Base-by-base conservation (phyloP, 2,888 invertebrate genomes). In the Agonopterix arenella region DNA sequence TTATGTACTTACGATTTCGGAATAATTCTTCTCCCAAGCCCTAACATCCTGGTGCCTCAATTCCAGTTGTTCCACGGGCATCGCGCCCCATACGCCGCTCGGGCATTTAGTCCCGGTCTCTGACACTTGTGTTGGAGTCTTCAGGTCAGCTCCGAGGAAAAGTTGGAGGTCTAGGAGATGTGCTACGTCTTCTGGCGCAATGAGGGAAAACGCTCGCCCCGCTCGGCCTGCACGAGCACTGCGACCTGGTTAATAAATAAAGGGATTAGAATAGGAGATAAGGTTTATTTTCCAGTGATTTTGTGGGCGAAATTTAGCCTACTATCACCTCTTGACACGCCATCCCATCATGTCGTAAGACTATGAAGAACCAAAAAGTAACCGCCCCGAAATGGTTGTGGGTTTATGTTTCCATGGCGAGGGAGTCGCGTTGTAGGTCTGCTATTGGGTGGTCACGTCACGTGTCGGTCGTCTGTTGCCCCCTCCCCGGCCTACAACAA, bases 141-240 rank as follows among this genome's bases (percentile, higher is more conserved):
- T 70, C 38, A 94, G 81, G 9, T 91, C 90, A 1, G 98, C 86
- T 40, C 96, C 97, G 47, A 99, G 91, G 81, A 99, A 99, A 57
- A 99, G 89, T 74, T 98, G 97, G 47, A 99, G 89, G 83, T 99
- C 99, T n/a, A 98, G 76, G 5, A 99, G 84, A 78, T 97, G 97
- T 0, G 99, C 94, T 45, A 96, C 90, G 79, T 99, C 99, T 54
- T 99, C 98, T 0, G 95, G 93, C 0, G 95, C 90, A 36, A 99
- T 91, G 41, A 99, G 91, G 0, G 97, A 98, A 78, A 94, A 97
- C 0, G 99, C 98, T 1, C 93, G 94, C 37, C 99, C 99, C 38
- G 93, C 92, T 37, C 97, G 91, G 0, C 98, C 99, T 49, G 98
- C 99, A 63, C 99, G 92, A 2, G 99, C 99, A 77, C 98, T 98